These are phyloP conservation scores for Caretta caretta DNA, from an alignment of 2,113 vertebrate species.

Conservation along the genomic window DNA sequence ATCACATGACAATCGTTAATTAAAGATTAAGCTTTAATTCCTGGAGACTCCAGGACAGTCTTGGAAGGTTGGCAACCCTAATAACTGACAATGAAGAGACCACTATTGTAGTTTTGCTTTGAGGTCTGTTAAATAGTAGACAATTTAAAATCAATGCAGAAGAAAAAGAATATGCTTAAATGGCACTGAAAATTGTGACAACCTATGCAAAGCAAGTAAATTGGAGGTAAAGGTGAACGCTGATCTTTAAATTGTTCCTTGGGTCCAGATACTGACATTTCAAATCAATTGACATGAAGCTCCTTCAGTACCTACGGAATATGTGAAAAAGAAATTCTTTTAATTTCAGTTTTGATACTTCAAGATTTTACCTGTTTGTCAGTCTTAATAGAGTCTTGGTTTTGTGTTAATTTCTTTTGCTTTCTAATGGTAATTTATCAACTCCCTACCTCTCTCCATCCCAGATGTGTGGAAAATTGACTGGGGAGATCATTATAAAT, in stretches of 20 bases:
- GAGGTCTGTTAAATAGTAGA: neutral
- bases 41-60: neutral
- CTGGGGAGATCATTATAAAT: neutral
- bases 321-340: conserved; percentile 27
- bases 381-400: conserved; percentile 43
- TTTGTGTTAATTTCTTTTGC: conserved; percentile 10
- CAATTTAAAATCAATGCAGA: neutral
- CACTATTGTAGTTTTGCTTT: neutral
- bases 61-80: neutral
- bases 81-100: neutral
- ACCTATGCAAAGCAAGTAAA: conserved; percentile 9
- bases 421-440: neutral
- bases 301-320: neutral
- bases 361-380: conserved; percentile 11
- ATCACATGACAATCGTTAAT: neutral
- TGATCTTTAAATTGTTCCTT: conserved; percentile 33
- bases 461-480: conserved; percentile 32
- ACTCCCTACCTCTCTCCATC: conserved; percentile 32
- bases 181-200: neutral
- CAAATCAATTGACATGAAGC: conserved; percentile 17
- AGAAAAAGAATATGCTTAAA: neutral
- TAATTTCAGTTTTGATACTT: conserved; percentile 19
- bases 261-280: conserved; percentile 17
- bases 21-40: neutral
- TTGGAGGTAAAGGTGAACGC: conserved; percentile 37